phyloP scores from a whole-genome alignment of 1,140 invertebrate species.

The Drosophila truncata region DNA sequence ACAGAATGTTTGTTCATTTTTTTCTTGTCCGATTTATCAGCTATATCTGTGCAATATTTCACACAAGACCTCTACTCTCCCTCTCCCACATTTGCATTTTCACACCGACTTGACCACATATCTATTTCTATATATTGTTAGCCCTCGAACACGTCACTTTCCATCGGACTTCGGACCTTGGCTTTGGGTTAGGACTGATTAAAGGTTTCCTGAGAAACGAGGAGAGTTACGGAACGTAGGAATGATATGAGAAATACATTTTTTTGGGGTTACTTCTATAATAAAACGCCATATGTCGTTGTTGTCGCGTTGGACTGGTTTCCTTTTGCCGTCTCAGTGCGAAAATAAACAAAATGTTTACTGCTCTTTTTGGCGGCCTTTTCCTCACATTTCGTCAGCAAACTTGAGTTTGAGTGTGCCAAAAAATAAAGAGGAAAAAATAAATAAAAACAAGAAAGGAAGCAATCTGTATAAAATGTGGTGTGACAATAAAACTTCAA shows the following conservation, averaged over 20 bases:
- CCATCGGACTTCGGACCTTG: constrained; percentile 32
- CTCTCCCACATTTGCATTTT: constrained; percentile 7
- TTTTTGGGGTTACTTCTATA: constrained; percentile 14
- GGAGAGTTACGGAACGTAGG: neutral
- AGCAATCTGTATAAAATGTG: constrained; percentile 23
- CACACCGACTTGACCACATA: neutral
- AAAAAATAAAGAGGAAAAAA: constrained; percentile 31
- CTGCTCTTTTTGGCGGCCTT: constrained; percentile 44
- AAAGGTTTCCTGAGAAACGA: constrained; percentile 6
- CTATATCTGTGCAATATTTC: constrained; percentile 17
- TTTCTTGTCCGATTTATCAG: neutral
- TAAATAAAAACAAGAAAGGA: neutral
- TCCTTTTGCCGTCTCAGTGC: constrained; percentile 49
- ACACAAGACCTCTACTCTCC: neutral
- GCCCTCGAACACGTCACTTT: constrained; percentile 44
- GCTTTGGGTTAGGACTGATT: constrained; percentile 28
- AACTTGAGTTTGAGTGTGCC: constrained; percentile 59
- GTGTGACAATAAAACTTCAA: constrained; percentile 43
- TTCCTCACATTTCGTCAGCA: constrained; percentile 72
- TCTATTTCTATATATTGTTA: constrained; percentile 14
- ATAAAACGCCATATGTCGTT: constrained; percentile 68
- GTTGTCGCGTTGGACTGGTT: constrained; percentile 62
- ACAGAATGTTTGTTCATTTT: neutral
- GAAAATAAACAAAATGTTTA: constrained; percentile 74
- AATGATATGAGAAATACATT: neutral